Evolutionary conservation across 2,797 vertebrate genomes (phyloP).

Genomic region (Schizopygopsis malacanthus): DNA sequence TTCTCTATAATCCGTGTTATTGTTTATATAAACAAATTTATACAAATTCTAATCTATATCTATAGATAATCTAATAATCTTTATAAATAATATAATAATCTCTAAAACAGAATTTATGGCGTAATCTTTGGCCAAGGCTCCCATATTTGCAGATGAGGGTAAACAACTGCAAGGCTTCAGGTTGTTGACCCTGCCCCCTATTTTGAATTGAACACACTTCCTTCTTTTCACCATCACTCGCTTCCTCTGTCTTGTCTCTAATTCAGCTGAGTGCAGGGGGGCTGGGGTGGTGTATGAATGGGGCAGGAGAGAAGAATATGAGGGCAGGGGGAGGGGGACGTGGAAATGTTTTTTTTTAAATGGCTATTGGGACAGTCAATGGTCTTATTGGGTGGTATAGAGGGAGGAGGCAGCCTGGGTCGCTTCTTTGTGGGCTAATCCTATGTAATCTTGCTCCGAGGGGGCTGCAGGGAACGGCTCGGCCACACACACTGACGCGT

Average conservation of each 20-base stretch:
- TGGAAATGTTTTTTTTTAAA: constrained; percentile 57
- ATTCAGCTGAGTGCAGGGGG: constrained; percentile 40
- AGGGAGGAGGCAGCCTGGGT: constrained; percentile 74
- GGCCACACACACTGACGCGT: constrained; percentile 59
- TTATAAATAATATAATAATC: neutral
- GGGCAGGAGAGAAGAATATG: constrained; percentile 17
- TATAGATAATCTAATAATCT: neutral
- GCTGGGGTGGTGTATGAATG: neutral
- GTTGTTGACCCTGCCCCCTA: constrained; percentile 32
- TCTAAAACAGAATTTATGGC: neutral
- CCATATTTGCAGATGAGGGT: neutral
- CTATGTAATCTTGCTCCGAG: constrained; percentile 75
- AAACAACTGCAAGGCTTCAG: neutral
- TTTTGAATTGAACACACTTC: constrained; percentile 29
- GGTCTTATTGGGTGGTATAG: constrained; percentile 59
- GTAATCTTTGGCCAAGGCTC: neutral
- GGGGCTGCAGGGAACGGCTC: constrained; percentile 59
- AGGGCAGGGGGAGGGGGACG: constrained; percentile 29
- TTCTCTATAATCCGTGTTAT: neutral
- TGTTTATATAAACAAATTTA: neutral
- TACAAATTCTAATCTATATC: neutral
- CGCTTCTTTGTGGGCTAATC: constrained; percentile 79
- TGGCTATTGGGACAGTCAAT: constrained; percentile 44
- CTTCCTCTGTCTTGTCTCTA: constrained; percentile 28
- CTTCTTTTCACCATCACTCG: constrained; percentile 28